Evolutionary conservation across 1,140 invertebrate genomes (phyloP).

Genomic region (Coelopa frigida): DNA sequence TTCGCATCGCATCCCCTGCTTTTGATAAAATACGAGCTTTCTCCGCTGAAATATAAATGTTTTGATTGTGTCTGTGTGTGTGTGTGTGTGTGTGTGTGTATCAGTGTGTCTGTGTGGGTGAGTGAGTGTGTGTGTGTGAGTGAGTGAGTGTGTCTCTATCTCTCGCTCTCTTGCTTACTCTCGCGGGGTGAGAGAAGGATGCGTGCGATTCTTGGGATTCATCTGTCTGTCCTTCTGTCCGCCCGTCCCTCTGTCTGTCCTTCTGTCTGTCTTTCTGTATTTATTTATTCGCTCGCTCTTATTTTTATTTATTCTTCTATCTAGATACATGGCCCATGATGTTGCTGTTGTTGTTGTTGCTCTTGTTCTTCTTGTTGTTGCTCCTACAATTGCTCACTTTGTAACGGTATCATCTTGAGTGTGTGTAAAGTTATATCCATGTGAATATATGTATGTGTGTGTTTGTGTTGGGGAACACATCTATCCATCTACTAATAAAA

Average conservation of each 20-base stretch:
- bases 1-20: constrained; percentile 46
- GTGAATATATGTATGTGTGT: too few species aligned
- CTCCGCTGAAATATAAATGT: constrained; percentile 45
- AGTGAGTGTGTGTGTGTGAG: constrained; percentile 14
- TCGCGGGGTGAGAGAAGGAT: background rate
- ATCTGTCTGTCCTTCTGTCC: background rate
- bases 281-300: constrained; percentile 41
- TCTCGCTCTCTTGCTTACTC: constrained; percentile 7
- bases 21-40: constrained; percentile 47
- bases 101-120: constrained; percentile 12
- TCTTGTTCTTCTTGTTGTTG: too few species aligned
- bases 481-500: too few species aligned
- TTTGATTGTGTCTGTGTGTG: constrained; percentile 28
- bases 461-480: too few species aligned
- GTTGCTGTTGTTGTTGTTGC: too few species aligned
- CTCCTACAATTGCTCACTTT: constrained; percentile 23
- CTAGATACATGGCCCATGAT: too few species aligned
- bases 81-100: constrained; percentile 15
- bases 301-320: constrained; percentile 44
- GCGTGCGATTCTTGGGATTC: constrained; percentile 32
- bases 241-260: background rate
- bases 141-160: constrained; percentile 20
- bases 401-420: constrained; percentile 21
- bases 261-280: constrained; percentile 17
- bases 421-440: too few species aligned